Evolutionary conservation across 2,888 invertebrate genomes (phyloP).

Genomic region (Eristalis pertinax): DNA sequence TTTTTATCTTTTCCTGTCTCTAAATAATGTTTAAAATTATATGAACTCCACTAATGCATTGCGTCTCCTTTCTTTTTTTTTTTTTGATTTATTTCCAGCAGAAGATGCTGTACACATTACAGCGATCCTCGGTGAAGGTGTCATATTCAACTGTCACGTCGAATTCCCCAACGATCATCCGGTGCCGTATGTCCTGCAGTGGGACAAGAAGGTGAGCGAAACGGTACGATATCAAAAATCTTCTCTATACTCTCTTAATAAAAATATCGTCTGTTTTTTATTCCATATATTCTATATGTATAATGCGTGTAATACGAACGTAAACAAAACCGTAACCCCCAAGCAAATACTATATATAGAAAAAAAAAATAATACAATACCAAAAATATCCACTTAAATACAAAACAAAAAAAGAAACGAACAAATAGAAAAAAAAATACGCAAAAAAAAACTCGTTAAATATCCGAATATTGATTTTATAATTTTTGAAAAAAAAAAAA

Average conservation of each 20-base stretch:
- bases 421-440: constrained; percentile 49
- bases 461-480: constrained; percentile 59
- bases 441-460: constrained; percentile 31
- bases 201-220: constrained; percentile 99
- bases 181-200: constrained; percentile 98
- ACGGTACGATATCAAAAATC: constrained; percentile 91
- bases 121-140: constrained; percentile 97
- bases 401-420: constrained; percentile 40
- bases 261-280: constrained; percentile 77
- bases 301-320: constrained; percentile 71
- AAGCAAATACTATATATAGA: constrained; percentile 73
- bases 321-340: constrained; percentile 58
- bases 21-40: too few species aligned
- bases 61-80: background rate
- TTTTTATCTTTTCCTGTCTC: too few species aligned
- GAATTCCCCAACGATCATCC: constrained; percentile 97
- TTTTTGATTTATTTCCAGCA: constrained; percentile 73
- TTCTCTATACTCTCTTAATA: constrained; percentile 83
- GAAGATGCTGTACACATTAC: constrained; percentile 97
- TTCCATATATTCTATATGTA: constrained; percentile 74
- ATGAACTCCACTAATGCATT: background rate
- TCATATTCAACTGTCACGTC: constrained; percentile 98
- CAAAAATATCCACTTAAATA: constrained; percentile 52
- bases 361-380: constrained; percentile 65
- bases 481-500: constrained; percentile 40